phyloP scores from a whole-genome alignment of 1,140 invertebrate species.

The Pygmarrhopalites habei region DNA sequence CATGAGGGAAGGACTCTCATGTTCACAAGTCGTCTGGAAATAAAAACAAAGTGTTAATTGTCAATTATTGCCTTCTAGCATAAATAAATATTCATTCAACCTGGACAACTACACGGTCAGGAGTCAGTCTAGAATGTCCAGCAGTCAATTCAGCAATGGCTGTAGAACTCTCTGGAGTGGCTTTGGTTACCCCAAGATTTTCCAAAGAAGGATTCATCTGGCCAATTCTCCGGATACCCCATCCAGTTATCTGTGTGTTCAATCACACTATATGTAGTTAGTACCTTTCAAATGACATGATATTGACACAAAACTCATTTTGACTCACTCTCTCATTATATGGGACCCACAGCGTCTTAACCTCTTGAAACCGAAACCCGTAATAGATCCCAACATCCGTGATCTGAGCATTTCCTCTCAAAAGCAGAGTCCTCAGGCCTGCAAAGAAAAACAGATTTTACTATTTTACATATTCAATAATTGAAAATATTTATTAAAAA shows the following conservation, averaged over 20 bases:
- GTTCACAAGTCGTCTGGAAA: background rate
- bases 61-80: no score
- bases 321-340: constrained; percentile 10
- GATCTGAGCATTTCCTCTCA: background rate
- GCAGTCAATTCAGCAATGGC: no score
- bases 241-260: constrained; percentile 13
- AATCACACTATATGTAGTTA: no score
- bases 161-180: background rate
- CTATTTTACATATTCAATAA: background rate
- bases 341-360: background rate
- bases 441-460: background rate
- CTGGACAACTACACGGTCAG: no score
- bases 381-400: constrained; percentile 14
- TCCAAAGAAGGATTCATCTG: constrained; percentile 5
- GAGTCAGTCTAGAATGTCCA: no score
- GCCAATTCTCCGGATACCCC: constrained; percentile 15
- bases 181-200: background rate
- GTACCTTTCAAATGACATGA: no score
- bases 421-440: constrained; percentile 4
- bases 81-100: no score
- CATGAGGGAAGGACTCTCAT: no score
- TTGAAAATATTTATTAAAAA: background rate
- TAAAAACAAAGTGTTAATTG: no score
- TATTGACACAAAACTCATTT: no score
- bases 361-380: constrained; percentile 2